Percentiles rank a stretch among this genome's conserved stretches.
These are phyloP conservation scores for Rhabditophanes sp. DNA, from an alignment of 2,888 invertebrate genomes.

Conservation along the genomic window DNA sequence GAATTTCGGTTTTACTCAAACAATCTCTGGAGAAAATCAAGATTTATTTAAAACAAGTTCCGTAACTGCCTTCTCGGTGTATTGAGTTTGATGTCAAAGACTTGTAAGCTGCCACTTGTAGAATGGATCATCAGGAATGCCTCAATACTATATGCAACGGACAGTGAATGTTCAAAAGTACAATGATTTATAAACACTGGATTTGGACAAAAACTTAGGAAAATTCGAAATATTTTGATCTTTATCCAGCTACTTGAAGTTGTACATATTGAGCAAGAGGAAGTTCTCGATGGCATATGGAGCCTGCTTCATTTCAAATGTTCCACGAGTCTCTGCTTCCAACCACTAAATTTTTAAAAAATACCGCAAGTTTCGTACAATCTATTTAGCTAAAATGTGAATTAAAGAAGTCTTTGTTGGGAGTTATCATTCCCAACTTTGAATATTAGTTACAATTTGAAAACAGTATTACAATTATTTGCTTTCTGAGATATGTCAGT, in stretches of 20 bases:
- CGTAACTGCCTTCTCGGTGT: constrained; percentile 16
- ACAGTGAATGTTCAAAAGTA: too few relatives aligned
- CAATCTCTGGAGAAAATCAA: constrained; percentile 69
- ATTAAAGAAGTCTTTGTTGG: constrained; percentile 56
- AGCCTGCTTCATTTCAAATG: constrained; percentile 63
- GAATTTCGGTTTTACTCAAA: constrained; percentile 89
- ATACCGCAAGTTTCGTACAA: too few relatives aligned
- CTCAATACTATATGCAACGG: constrained; percentile 65
- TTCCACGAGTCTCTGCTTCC: background rate
- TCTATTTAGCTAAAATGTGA: too few relatives aligned
- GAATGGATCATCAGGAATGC: constrained; percentile 80
- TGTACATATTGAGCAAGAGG: constrained; percentile 76
- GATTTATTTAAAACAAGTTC: constrained; percentile 19
- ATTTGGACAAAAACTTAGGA: constrained; percentile 26
- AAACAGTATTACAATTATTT: too few relatives aligned
- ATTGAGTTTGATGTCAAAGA: constrained; percentile 67
- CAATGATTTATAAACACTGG: background rate
- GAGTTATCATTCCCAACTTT: constrained; percentile 90
- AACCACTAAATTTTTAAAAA: too few relatives aligned
- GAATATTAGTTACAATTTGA: constrained; percentile 67
- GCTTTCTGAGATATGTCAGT: too few relatives aligned
- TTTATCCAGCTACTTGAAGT: constrained; percentile 90
- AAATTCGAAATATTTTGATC: constrained; percentile 72
- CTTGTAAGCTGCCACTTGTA: constrained; percentile 78
- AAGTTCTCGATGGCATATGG: constrained; percentile 91